Conservation (phyloP, 2,888 invertebrate genomes). For the Himalopsyche anomala region DNA sequence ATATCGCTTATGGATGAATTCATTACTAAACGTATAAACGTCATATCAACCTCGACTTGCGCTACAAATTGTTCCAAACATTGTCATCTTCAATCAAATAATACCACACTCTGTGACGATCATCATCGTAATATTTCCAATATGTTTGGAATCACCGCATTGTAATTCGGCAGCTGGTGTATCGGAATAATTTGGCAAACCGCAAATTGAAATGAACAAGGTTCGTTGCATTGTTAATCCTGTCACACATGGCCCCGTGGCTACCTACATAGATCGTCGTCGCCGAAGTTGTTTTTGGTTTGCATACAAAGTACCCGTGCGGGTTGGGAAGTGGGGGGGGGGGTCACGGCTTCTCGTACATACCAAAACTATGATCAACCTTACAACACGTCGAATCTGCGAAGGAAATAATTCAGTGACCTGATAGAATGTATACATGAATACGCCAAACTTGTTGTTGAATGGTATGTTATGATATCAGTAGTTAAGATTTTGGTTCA, state of each 20-base stretch:
- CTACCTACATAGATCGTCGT: neutral
- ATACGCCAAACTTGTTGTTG: neutral
- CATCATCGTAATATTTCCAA: neutral
- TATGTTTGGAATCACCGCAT: neutral
- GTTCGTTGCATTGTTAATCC: conserved; percentile 44
- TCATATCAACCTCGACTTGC: no score
- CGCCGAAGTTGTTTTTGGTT: conserved; percentile 17
- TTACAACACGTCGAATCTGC: neutral
- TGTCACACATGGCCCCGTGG: conserved; percentile 8
- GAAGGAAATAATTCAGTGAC: conserved; percentile 6
- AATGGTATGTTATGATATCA: no score
- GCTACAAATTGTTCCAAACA: no score
- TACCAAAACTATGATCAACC: neutral
- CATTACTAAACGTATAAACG: no score
- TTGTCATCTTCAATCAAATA: conserved; percentile 1
- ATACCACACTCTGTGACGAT: neutral
- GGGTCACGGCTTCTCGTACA: neutral
- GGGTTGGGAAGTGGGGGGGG: neutral
- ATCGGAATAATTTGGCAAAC: conserved; percentile 53
- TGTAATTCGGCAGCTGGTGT: conserved; percentile 47
- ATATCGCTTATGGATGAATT: no score
- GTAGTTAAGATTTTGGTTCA: no score
- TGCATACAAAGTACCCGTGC: conserved; percentile 23
- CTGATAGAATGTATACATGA: neutral
- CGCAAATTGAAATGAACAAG: conserved; percentile 51